Evolutionary conservation across 2,113 vertebrate genomes (phyloP), one percentile per base, ranked within the genome.

Genomic region (Platichthys flesus): DNA sequence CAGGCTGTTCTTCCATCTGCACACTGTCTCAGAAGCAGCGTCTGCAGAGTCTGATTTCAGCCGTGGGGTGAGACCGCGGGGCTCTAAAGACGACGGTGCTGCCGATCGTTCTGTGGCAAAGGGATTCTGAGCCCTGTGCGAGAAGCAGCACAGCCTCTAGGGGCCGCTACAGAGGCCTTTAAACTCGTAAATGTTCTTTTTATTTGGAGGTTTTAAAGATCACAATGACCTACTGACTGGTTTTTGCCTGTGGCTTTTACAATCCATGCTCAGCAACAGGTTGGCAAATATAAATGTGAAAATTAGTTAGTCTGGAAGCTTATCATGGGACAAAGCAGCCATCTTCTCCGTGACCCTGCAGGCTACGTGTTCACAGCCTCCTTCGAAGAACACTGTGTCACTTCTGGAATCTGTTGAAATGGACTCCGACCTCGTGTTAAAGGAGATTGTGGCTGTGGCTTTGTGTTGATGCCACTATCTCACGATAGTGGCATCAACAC

Each of bases 1-100:
- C 91, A 84, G 87, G 71, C 72, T 89, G 91, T 78, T 86, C 80
- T 49, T 81, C 91, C 89, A 87, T 90, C 90, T 91, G 91, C 23
- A 85, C 67, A 13, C 62, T 2, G 67, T 74, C 84, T 85, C 74
- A 15, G 64, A 74, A 74, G 74, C 40, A 64, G 31, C 61, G 31
- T n/a, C 71, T 71, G 54, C 23, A 54, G 8, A 16, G 68, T 81
- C 67, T 58, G 40, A 70, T 76, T 84, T 82, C 70, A 77, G 56
- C 3, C 71, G 28, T 45, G 0, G 62, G 73, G 23, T 0, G 18
- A 58, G 40, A 68, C 35, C 13, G 9, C 21, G 12, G 51, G 3
- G 18, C 61, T 60, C 45, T n/a, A 61, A 67, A n/a, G 24, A 37
- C 3, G 45, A 9, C 14, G 2, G 23, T 1, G 5, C 5, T 5